These are phyloP conservation scores for Mythimna impura DNA, from an alignment of 2,888 invertebrate genomes.

Conservation along the genomic window DNA sequence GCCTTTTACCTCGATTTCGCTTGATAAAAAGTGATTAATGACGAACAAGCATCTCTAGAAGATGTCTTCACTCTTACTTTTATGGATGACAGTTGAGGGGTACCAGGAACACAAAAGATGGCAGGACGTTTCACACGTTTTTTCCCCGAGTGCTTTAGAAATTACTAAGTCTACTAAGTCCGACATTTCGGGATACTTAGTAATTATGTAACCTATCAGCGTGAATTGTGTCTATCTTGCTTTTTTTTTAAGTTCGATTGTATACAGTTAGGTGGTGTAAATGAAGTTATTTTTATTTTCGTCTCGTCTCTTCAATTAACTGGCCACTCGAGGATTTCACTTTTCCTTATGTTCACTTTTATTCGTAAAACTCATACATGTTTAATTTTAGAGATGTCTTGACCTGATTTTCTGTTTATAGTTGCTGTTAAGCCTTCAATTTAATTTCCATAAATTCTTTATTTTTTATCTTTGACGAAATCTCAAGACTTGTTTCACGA, in stretches of 20 bases:
- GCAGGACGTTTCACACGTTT: neutral
- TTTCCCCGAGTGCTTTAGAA: neutral
- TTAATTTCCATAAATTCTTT: constrained; percentile 23
- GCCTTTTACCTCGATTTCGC: too few relatives aligned
- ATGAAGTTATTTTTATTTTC: too few relatives aligned
- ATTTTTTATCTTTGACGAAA: constrained; percentile 5
- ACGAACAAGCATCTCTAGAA: neutral
- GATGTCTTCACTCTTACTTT: neutral
- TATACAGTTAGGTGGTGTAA: neutral
- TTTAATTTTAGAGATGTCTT: constrained; percentile 11
- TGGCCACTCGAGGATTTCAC: neutral
- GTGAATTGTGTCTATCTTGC: neutral
- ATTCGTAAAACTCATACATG: neutral
- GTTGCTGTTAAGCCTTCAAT: neutral
- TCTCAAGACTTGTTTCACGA: constrained; percentile 3
- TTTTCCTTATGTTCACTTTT: neutral
- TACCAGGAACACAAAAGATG: neutral
- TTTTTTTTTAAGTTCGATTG: neutral
- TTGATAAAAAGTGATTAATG: neutral
- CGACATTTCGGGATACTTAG: neutral
- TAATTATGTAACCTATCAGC: too few relatives aligned
- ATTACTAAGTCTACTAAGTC: neutral
- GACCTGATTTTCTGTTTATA: neutral
- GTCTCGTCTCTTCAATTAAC: neutral
- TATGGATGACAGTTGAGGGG: neutral